Conservation (phyloP, 2,797 vertebrate species). For the Onychomys leucogaster region DNA sequence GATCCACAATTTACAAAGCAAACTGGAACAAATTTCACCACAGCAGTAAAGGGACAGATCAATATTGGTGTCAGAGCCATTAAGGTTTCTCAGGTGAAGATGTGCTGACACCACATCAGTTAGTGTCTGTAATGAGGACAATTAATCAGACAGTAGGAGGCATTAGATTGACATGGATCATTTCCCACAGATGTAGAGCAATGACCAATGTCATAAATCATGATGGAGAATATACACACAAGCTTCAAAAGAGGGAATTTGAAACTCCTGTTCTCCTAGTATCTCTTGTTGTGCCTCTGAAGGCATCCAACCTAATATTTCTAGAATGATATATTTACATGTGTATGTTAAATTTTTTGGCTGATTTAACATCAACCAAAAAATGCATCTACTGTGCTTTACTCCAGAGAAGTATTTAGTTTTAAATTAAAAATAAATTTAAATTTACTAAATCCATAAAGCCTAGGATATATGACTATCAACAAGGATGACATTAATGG, state of each 20-base stretch:
- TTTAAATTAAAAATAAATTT: neutral
- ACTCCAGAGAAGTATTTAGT: neutral
- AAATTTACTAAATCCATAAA: neutral
- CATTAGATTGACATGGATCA: constrained; percentile 70
- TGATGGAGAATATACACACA: neutral
- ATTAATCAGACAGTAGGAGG: constrained; percentile 68
- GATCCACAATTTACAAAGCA: neutral
- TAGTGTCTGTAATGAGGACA: constrained; percentile 52
- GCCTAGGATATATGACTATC: neutral
- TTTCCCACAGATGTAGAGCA: constrained; percentile 67
- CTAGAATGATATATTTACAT: neutral
- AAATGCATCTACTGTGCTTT: neutral
- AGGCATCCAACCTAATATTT: neutral
- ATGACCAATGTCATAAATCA: constrained; percentile 70
- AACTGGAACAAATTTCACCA: neutral
- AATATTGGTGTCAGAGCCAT: neutral
- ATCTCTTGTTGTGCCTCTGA: neutral
- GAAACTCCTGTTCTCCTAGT: neutral
- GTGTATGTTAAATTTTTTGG: neutral
- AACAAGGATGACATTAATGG: neutral
- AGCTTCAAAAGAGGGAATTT: neutral
- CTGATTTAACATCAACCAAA: neutral
- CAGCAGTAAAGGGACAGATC: neutral
- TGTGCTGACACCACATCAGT: constrained; percentile 17
- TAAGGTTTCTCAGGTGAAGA: neutral